Percentiles rank a stretch among this genome's conserved stretches.
These are phyloP conservation scores for Himalopsyche phryganea DNA, from an alignment of 1,140 invertebrate genomes.

Conservation along the genomic window DNA sequence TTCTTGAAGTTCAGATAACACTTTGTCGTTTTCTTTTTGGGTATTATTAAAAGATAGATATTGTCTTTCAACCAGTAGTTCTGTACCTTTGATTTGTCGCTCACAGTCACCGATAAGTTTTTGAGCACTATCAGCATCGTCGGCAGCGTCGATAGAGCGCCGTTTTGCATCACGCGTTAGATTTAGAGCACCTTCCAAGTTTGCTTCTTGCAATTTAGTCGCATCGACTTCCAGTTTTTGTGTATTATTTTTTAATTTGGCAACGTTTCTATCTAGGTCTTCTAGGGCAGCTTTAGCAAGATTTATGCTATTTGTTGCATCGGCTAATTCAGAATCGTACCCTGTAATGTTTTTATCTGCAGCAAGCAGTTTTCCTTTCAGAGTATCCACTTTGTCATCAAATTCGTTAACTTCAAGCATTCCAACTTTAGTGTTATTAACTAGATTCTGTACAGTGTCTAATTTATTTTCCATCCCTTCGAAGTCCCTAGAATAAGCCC, in stretches of 20 bases:
- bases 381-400: constrained; percentile 44
- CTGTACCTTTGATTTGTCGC: constrained; percentile 76
- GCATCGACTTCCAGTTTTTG: constrained; percentile 78
- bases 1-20: constrained; percentile 61
- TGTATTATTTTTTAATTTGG: constrained; percentile 69
- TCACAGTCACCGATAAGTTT: constrained; percentile 71
- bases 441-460: constrained; percentile 68
- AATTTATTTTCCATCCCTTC: constrained; percentile 84
- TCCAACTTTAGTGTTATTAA: constrained; percentile 74
- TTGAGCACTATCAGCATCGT: constrained; percentile 62
- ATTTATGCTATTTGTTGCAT: constrained; percentile 73
- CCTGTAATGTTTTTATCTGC: constrained; percentile 50
- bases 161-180: constrained; percentile 78
- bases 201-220: constrained; percentile 88
- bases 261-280: constrained; percentile 68
- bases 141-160: constrained; percentile 64
- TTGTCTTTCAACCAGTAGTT: constrained; percentile 71
- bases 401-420: constrained; percentile 68
- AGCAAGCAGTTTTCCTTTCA: constrained; percentile 49
- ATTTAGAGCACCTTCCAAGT: constrained; percentile 91
- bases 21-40: constrained; percentile 65
- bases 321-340: constrained; percentile 59
- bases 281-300: constrained; percentile 74
- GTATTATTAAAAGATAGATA: constrained; percentile 66
- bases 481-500: constrained; percentile 92